Evolutionary conservation across 1,140 invertebrate species (phyloP), one percentile per base, ranked within the genome.

Genomic region (Pogonomyrmex californicus): DNA sequence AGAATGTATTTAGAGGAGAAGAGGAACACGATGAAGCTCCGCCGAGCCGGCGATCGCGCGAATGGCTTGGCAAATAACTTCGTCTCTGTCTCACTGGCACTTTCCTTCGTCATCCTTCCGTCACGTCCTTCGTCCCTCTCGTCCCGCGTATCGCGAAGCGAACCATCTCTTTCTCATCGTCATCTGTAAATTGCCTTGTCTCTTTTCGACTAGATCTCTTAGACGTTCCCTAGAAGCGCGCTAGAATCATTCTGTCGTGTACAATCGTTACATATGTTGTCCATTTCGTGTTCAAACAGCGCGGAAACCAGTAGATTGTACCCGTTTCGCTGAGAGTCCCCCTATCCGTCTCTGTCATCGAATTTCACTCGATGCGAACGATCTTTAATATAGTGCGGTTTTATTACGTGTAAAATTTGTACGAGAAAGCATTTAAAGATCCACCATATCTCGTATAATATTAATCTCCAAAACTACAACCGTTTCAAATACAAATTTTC

Each of bases 281-380:
- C 93, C 93, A 93, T 94, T 93, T 93, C 92, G 87, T 88, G 91
- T 93, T 93, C 92, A 93, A 94, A 94, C 91, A 94, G 65, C 62
- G 60, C 71, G 77, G 88, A 86, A 90, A 88, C 62, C 70, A 36
- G 12, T 41, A 30, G 36, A 81, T 81, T 49, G 51, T 70, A 81
- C 30, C 36, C 23, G 41, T 65, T 65, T 78, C 58, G 17, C n/a
- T 68, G 4, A 68, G 30, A 68, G n/a, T 81, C 4, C 33, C 33
- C n/a, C 58, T n/a, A 17, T 12, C 3, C 4, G n/a, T 54, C 17
- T 33, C 33, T 60, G 30, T 23, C 23, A 12, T 62, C 17, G 12
- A 66, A 38, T 30, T 38, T 66, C 47, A 51, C 23, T 14, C 30
- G 30, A 47, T 23, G 23, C 4, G 51, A 56, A 10, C 49, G 6